Conservation (phyloP, 30 jellyfish, hydroid and myxozoan species). For the Rhopilema esculentum region DNA sequence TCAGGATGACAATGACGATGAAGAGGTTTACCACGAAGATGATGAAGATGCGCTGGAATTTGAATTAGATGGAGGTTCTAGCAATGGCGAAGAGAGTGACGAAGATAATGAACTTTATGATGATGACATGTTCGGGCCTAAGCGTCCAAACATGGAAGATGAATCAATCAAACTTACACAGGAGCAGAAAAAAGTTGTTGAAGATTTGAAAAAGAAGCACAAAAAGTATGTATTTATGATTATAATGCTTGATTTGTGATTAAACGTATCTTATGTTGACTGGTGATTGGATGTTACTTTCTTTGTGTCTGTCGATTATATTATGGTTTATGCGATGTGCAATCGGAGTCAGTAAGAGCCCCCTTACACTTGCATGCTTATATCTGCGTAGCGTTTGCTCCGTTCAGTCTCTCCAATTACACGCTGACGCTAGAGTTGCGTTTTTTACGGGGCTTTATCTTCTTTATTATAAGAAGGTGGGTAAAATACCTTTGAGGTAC, state of each 20-base stretch:
- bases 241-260: not conserved
- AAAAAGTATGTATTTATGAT: slow-evolving; percentile 6
- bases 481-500: too few relatives aligned
- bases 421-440: too few relatives aligned
- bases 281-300: too few relatives aligned
- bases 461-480: too few relatives aligned
- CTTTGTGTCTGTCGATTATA: too few relatives aligned
- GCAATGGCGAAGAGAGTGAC: slow-evolving; percentile 63
- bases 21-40: slow-evolving; percentile 47
- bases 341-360: too few relatives aligned
- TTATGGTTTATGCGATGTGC: too few relatives aligned
- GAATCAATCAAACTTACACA: slow-evolving; percentile 50
- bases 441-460: too few relatives aligned
- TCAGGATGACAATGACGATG: slow-evolving; percentile 59
- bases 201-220: slow-evolving; percentile 37
- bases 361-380: too few relatives aligned
- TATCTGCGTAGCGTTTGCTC: too few relatives aligned
- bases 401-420: too few relatives aligned
- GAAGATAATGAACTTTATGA: slow-evolving; percentile 76
- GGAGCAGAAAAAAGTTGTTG: slow-evolving; percentile 63
- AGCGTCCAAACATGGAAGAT: slow-evolving; percentile 73
- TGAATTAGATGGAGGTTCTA: slow-evolving; percentile 76
- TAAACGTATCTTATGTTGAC: not conserved
- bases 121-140: slow-evolving; percentile 81
- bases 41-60: slow-evolving; percentile 72